Base-by-base conservation (phyloP, 1,140 invertebrate genomes). In the Euborellia annulipes region DNA sequence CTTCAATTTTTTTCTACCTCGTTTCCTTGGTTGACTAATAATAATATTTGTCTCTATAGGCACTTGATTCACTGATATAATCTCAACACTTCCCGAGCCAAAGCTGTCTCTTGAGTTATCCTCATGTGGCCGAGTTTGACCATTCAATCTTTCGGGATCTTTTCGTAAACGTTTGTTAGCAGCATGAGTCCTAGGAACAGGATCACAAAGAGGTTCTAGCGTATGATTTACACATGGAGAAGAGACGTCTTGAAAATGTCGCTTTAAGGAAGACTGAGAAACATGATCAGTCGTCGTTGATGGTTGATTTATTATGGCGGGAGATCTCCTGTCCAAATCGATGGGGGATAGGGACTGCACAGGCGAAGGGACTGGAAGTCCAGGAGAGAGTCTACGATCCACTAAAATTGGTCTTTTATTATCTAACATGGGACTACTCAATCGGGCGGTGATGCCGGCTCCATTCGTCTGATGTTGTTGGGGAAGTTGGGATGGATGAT, bases 141-240 rank as follows among this genome's bases (percentile, higher is more conserved):
- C 23, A 27, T 27, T 27, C 23, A 27, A 27, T 27, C 23, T 4
- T 27, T 27, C 23, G 4, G 51, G 47, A 14, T 71, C 66, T 73
- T 75, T 74, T 67, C 73, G 66, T 22, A 75, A 57, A 30, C 73
- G 63, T 50, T 76, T 76, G 48, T 75, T 75, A 3, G 71, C 70
- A 58, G 70, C 71, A 65, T 73, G 71, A 43, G 71, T 75, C 57
- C 67, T 67, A 48, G 71, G 70, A 49, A 74, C 70, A 45, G 68
- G 63, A 50, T 67, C 64, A 13, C 40, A 46, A 19, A 55, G 50
- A 14, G 56, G 55, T 50, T 58, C 64, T 53, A 57, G 36, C 40
- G 56, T 53, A 47, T 65, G 57, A 48, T 63, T 65, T 27, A 27
- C 23, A 27, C 23, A 11, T 27, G 23, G 23, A 11, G 23, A 4